A percentile compares a stretch with the other conserved stretches of the same genome.
phyloP scores from a whole-genome alignment of 2,797 vertebrate genomes.

The Phoeniculus purpureus region DNA sequence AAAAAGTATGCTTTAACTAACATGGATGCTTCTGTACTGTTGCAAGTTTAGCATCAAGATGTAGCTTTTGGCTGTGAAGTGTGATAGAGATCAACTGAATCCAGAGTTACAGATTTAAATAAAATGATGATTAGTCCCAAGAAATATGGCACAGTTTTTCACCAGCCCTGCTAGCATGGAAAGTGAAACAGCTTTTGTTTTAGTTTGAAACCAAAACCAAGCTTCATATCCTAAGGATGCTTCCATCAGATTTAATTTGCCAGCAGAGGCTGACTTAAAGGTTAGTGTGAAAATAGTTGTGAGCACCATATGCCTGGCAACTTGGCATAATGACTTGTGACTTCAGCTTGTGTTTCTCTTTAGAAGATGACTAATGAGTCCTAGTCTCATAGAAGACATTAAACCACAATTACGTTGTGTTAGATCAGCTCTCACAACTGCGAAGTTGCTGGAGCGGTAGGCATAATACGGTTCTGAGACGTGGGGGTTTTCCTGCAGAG shows the following conservation, averaged over 20 bases:
- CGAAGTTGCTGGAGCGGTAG: conserved; percentile 36
- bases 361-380: conserved; percentile 66
- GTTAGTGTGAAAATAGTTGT: not conserved
- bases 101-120: not conserved
- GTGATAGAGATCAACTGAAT: not conserved
- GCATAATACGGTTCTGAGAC: not conserved
- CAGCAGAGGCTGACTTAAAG: not conserved
- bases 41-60: not conserved
- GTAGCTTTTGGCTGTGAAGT: not conserved
- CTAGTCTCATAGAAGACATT: conserved; percentile 54
- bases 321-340: conserved; percentile 22
- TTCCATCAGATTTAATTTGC: not conserved
- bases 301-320: not conserved
- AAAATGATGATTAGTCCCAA: not conserved
- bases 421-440: conserved; percentile 64
- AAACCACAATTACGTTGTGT: conserved; percentile 63
- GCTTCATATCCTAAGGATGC: not conserved
- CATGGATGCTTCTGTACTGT: not conserved
- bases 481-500: conserved; percentile 1
- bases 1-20: not conserved
- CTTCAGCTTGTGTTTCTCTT: conserved; percentile 53
- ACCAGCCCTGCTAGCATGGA: not conserved
- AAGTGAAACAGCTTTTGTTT: not conserved
- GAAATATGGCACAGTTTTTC: not conserved
- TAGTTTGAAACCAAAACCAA: not conserved